Base-by-base conservation (phyloP, 2,888 invertebrate genomes). In the Vanessa cardui region DNA sequence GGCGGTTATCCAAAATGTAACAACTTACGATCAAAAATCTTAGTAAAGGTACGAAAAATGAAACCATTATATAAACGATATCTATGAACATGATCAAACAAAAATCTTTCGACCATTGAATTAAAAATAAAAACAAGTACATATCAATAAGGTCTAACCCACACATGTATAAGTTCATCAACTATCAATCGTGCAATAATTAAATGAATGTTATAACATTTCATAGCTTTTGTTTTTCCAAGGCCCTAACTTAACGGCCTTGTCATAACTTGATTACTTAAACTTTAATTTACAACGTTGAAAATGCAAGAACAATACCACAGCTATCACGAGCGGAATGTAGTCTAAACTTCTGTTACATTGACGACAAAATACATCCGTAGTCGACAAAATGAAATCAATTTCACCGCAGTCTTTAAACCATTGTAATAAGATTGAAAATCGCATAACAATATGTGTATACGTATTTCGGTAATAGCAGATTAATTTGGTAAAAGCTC, bases 271-370 rank as follows among this genome's bases (percentile, higher is more conserved):
- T 68, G 72, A 73, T 73, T 69, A 73, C 72, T 72, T 66, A 66
- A 68, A 62, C 65, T 70, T 71, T 71, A 70, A 73, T 72, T 72
- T 70, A 69, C 65, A 71, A 67, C 65, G 66, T 72, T 70, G 62
- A 72, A 73, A 75, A 73, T 68, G 65, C 68, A 67, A 70, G 72
- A 74, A 76, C 77, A 76, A 76, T 76, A 74, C 71, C 64, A 62
- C 68, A 72, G 72, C 80, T 80, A 82, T 84, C 84, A 82, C 82
- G 76, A 72, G 81, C 68, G 86, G 89, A 89, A 89, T 89, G 87
- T 88, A 87, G 86, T 83, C 82, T 85, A 84, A 85, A 87, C 86
- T 85, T 84, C 83, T 83, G 80, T 83, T 83, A 78, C 76, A 74
- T 72, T 74, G 74, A 76, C 68, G 73, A 68, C 70, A 72, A 64